These are phyloP conservation scores for Crax fasciolata DNA, from an alignment of 2,797 vertebrate genomes.

Conservation along the genomic window DNA sequence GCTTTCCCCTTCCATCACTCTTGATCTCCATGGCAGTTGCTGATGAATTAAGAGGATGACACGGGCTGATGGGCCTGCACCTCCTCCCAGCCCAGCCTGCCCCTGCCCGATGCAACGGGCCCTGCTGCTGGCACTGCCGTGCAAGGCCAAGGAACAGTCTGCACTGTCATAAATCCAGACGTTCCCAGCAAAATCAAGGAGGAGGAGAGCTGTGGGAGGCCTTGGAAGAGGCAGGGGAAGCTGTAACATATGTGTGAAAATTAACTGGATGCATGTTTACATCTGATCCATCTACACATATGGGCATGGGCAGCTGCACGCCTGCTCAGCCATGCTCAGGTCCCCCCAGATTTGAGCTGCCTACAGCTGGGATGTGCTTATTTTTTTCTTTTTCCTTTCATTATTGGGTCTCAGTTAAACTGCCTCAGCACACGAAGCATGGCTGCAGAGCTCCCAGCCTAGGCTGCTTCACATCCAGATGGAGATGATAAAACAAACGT, in stretches of 20 bases:
- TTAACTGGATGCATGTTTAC: constrained; percentile 33
- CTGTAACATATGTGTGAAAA: constrained; percentile 58
- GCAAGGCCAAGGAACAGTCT: background rate
- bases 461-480: background rate
- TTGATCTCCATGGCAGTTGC: background rate
- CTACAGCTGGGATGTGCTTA: background rate
- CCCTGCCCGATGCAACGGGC: background rate
- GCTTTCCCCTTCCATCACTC: background rate
- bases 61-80: background rate
- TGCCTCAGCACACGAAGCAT: background rate
- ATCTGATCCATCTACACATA: background rate
- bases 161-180: background rate
- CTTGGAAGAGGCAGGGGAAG: background rate
- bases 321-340: rapidly evolving
- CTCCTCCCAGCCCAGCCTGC: background rate
- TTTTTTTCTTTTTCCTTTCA: background rate
- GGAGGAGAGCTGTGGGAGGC: background rate
- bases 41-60: background rate
- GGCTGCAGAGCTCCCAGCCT: background rate
- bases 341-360: background rate
- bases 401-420: rapidly evolving
- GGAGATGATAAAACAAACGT: background rate
- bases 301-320: background rate
- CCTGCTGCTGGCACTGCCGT: background rate
- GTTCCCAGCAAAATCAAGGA: constrained; percentile 36